These are phyloP conservation scores for Marcusenius ussheri DNA, from an alignment of 2,113 vertebrate species.

Conservation along the genomic window DNA sequence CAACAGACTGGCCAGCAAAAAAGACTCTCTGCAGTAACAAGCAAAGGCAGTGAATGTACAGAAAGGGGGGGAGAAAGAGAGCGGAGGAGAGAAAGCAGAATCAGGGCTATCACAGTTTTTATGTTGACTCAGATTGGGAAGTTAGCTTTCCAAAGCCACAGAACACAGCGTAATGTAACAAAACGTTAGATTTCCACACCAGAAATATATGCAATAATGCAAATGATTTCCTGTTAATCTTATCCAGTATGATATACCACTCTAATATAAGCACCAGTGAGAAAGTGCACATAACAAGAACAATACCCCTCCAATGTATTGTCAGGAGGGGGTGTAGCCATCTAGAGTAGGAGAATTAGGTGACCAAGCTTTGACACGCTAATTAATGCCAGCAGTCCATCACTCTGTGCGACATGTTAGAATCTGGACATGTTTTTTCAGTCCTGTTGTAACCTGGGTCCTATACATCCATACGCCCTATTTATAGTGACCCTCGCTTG, in stretches of 20 bases:
- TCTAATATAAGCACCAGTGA: not conserved
- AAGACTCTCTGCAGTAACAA: not conserved
- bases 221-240: not conserved
- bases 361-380: not conserved
- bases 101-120: not conserved
- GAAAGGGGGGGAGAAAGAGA: not conserved
- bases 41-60: not conserved
- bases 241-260: not conserved
- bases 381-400: not conserved
- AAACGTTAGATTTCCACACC: not conserved
- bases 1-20: not conserved
- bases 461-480: not conserved
- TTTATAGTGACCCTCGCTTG: not conserved
- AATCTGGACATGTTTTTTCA: not conserved
- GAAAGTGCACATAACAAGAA: not conserved
- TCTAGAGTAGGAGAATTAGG: not conserved
- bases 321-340: no score
- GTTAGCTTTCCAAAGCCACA: not conserved
- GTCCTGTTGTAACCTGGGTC: not conserved
- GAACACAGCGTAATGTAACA: not conserved
- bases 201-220: not conserved
- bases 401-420: not conserved
- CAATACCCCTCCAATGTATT: no score
- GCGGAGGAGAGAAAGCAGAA: not conserved
- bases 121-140: not conserved